phyloP scores from a whole-genome alignment of 2,888 invertebrate genomes.

The Hofmannophila pseudospretella region DNA sequence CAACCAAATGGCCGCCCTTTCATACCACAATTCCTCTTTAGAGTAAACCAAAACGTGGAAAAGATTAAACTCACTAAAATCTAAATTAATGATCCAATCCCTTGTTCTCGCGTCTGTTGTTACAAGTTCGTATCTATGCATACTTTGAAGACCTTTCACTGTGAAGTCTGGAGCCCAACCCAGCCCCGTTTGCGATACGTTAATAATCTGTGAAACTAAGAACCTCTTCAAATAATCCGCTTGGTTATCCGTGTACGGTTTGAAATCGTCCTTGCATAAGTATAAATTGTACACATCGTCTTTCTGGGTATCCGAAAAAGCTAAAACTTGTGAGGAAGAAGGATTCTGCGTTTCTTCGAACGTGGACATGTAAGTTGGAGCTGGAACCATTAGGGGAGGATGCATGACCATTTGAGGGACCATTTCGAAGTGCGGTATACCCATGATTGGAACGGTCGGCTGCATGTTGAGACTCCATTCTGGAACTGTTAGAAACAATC shows the following conservation, averaged over 20 bases:
- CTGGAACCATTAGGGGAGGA: slow-evolving; percentile 21
- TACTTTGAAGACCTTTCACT: slow-evolving; percentile 49
- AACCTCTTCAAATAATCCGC: slow-evolving; percentile 43
- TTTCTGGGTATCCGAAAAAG: not conserved
- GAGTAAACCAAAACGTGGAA: slow-evolving; percentile 58
- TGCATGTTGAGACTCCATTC: slow-evolving; percentile 37
- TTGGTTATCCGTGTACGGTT: slow-evolving; percentile 39
- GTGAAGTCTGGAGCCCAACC: slow-evolving; percentile 56
- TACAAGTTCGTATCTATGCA: slow-evolving; percentile 46
- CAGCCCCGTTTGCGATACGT: slow-evolving; percentile 30
- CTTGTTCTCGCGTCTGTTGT: slow-evolving; percentile 45
- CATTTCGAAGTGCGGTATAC: slow-evolving; percentile 7
- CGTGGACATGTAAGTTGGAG: slow-evolving; percentile 12
- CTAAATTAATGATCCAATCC: slow-evolving; percentile 51
- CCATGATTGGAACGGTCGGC: slow-evolving; percentile 8
- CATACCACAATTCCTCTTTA: slow-evolving; percentile 62
- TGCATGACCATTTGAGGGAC: slow-evolving; percentile 12
- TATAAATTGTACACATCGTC: slow-evolving; percentile 29
- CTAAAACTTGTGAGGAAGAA: slow-evolving; percentile 1
- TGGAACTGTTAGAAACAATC: slow-evolving; percentile 33
- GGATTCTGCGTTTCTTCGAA: not conserved
- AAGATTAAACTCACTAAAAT: slow-evolving; percentile 43
- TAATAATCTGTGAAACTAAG: slow-evolving; percentile 44
- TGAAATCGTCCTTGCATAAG: slow-evolving; percentile 60
- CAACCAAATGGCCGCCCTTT: slow-evolving; percentile 64